Evolutionary conservation across 2,113 vertebrate genomes (phyloP).

Genomic region (Bostrychus sinensis): DNA sequence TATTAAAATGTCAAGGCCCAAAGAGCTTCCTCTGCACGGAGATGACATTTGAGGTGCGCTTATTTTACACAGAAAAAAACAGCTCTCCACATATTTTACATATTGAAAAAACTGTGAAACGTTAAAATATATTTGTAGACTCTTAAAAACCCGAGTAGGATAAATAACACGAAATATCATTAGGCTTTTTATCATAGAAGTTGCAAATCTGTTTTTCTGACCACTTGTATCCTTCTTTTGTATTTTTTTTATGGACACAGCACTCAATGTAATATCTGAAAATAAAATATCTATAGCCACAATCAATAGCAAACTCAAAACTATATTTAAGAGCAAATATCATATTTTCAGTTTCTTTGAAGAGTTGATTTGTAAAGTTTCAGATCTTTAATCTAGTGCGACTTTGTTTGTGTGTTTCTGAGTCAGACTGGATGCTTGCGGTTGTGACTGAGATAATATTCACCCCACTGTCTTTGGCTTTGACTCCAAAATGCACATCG

Average conservation of each 20-base stretch:
- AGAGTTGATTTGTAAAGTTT: constrained; percentile 63
- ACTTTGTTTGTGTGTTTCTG: constrained; percentile 59
- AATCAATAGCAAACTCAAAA: no score
- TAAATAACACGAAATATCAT: no score
- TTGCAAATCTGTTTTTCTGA: no score
- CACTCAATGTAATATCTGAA: no score
- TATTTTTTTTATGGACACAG: no score
- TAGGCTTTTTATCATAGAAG: no score
- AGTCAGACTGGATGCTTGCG: constrained; percentile 56
- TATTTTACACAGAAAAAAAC: constrained; percentile 16
- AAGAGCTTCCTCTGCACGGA: constrained; percentile 59
- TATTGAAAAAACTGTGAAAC: no score
- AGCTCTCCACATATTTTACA: neutral
- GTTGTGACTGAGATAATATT: constrained; percentile 57
- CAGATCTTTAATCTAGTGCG: constrained; percentile 63
- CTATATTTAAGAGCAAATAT: constrained; percentile 24
- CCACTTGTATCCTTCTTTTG: no score
- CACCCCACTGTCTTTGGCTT: constrained; percentile 23
- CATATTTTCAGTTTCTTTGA: constrained; percentile 71
- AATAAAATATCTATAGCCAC: no score
- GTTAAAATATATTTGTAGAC: no score
- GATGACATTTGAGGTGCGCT: constrained; percentile 51
- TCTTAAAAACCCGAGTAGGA: no score
- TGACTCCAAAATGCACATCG: constrained; percentile 50
- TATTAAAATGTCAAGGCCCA: constrained; percentile 58